phyloP scores from a whole-genome alignment of 2,797 vertebrate genomes.

The Pangasius mekongensis region DNA sequence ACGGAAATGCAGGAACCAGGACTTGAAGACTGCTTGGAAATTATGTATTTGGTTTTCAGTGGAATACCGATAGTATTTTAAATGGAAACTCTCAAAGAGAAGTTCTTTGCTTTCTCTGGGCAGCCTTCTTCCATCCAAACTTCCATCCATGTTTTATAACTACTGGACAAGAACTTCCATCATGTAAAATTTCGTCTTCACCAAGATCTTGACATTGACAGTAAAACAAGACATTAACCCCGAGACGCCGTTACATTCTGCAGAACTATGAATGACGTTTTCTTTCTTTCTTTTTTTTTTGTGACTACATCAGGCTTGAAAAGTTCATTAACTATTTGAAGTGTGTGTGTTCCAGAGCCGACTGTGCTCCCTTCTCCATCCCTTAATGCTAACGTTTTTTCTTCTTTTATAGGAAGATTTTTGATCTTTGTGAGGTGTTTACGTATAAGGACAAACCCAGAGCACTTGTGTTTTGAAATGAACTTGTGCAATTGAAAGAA shows the following conservation, averaged over 20 bases:
- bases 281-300: slow-evolving; percentile 48
- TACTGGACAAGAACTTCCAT: slow-evolving; percentile 48
- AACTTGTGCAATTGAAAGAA: slow-evolving; percentile 59
- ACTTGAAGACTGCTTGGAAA: slow-evolving; percentile 54
- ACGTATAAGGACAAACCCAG: slow-evolving; percentile 66
- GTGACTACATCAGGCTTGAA: slow-evolving; percentile 58
- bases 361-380: slow-evolving; percentile 67
- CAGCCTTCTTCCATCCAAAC: slow-evolving; percentile 61
- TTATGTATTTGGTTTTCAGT: slow-evolving; percentile 68
- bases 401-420: slow-evolving; percentile 60
- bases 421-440: slow-evolving; percentile 67
- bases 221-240: slow-evolving; percentile 36
- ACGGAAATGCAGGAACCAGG: slow-evolving; percentile 49
- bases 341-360: slow-evolving; percentile 70
- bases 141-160: slow-evolving; percentile 59
- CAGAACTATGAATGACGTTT: slow-evolving; percentile 41
- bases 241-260: slow-evolving; percentile 41
- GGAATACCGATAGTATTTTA: slow-evolving; percentile 65
- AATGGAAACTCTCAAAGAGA: slow-evolving; percentile 60
- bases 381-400: slow-evolving; percentile 66
- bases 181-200: slow-evolving; percentile 58
- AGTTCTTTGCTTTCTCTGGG: slow-evolving; percentile 64
- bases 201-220: slow-evolving; percentile 36
- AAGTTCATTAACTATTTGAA: slow-evolving; percentile 65
- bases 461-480: slow-evolving; percentile 53